These are phyloP conservation scores for Liopterus haemorrhoidalis DNA, from an alignment of 2,888 invertebrate species.

Conservation along the genomic window DNA sequence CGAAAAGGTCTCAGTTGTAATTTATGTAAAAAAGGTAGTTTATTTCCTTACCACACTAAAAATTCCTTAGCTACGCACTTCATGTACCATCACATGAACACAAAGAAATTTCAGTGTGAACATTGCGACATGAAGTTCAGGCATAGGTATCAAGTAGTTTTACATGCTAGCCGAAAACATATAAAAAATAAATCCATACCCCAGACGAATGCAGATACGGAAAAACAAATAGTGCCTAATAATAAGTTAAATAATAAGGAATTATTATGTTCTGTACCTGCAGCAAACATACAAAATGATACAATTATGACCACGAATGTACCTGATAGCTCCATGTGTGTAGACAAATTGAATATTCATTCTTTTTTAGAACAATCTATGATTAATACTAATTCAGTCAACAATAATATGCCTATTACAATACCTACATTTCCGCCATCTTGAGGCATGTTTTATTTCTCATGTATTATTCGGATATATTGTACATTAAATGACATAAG, in stretches of 20 bases:
- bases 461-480: too few relatives aligned
- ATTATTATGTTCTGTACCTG: constrained; percentile 37
- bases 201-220: constrained; percentile 6
- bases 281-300: constrained; percentile 26
- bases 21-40: constrained; percentile 41
- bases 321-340: constrained; percentile 41
- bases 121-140: constrained; percentile 46
- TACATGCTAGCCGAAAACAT: constrained; percentile 47
- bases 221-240: constrained; percentile 39
- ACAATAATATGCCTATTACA: constrained; percentile 45
- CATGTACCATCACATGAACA: constrained; percentile 48
- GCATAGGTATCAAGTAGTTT: constrained; percentile 48
- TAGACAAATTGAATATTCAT: constrained; percentile 44
- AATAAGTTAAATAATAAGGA: constrained; percentile 35
- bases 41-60: constrained; percentile 46
- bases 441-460: too few relatives aligned
- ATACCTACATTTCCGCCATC: constrained; percentile 45
- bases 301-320: constrained; percentile 35
- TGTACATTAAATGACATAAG: too few relatives aligned
- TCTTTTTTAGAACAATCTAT: constrained; percentile 46
- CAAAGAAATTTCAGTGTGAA: constrained; percentile 45
- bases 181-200: too few relatives aligned
- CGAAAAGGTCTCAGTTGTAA: constrained; percentile 41
- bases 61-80: constrained; percentile 48
- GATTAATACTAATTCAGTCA: constrained; percentile 42